Base-by-base conservation (phyloP, 2,113 vertebrate species). In the Zapornia atra region DNA sequence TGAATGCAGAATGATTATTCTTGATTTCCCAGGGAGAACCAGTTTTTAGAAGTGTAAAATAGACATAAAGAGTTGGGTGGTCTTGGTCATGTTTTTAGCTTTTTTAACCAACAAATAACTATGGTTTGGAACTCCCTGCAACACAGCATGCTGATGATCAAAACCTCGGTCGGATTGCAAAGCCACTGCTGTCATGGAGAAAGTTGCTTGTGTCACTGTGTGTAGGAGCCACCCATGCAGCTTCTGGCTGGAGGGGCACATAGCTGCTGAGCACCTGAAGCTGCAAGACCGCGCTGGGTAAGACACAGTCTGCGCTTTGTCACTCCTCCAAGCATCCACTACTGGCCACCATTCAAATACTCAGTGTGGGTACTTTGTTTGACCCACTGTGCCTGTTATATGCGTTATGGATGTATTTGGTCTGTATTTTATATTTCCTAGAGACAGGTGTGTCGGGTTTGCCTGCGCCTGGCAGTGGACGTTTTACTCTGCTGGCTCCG, bases 271-370 rank as follows among this genome's bases (percentile, higher is more conserved):
- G 65, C 79, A 72, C 38, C 46, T 68, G 64, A n/a, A 71, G 36
- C 71, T 76, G 70, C 0, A 0, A 36, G 34, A 8, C 1, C 1
- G 21, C n/a, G 13, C 46, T n/a, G 12, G 42, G 70, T 57, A 57
- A 20, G 40, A 29, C 15, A 14, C 0, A 1, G 7, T 57, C 70
- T 59, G 42, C 20, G 64, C 78, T 46, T 76, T 51, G 50, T 56
- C 31, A 22, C 28, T 50, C 48, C 51, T 65, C 33, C 33, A 38
- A 64, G 50, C 77, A 59, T 44, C 63, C 26, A 6, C 20, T 53
- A 2, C 71, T 46, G 65, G n/a, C 51, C 59, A 40, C 36, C 44
- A 15, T 60, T 88, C 65, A 31, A 24, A 53, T 60, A 25, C 24
- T n/a, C 50, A 12, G 33, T 57, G 2, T 60, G 70, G 25, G 22